These are phyloP conservation scores for Oncorhynchus nerka DNA, from an alignment of 2,113 vertebrate species.

Conservation along the genomic window DNA sequence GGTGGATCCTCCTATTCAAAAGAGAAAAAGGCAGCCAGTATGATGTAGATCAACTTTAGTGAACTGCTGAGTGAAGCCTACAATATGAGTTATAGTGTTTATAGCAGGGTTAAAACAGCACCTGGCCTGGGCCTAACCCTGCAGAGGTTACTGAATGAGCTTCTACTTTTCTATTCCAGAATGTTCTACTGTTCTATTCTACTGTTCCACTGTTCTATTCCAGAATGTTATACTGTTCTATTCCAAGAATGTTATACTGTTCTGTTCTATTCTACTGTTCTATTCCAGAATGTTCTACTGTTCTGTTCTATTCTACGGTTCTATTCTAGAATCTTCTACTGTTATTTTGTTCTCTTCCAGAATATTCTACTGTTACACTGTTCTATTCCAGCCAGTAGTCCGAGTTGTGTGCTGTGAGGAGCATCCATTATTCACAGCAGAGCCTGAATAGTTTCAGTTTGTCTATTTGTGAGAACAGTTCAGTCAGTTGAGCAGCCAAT, in stretches of 20 bases:
- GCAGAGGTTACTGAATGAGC: not conserved
- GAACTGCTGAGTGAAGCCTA: no score
- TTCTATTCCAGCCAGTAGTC: not conserved
- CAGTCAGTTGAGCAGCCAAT: constrained; percentile 17
- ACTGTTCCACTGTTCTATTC: not conserved
- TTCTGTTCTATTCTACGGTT: no score
- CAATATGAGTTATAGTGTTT: no score
- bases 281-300: not conserved
- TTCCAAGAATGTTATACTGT: not conserved
- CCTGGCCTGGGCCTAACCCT: not conserved
- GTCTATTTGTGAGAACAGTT: constrained; percentile 11
- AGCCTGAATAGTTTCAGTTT: not conserved
- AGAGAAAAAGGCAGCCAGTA: no score
- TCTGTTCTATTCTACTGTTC: not conserved
- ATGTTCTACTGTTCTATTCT: no score
- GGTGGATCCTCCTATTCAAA: no score
- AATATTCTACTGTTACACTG: not conserved
- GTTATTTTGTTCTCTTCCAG: no score
- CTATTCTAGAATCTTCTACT: no score
- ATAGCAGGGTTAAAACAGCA: no score
- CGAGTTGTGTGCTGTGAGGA: not conserved
- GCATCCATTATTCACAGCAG: not conserved
- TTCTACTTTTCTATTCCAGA: not conserved
- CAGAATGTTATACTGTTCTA: not conserved
- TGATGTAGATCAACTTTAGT: no score